Conservation (phyloP, 2,888 invertebrate genomes). For the Plebejus argus region DNA sequence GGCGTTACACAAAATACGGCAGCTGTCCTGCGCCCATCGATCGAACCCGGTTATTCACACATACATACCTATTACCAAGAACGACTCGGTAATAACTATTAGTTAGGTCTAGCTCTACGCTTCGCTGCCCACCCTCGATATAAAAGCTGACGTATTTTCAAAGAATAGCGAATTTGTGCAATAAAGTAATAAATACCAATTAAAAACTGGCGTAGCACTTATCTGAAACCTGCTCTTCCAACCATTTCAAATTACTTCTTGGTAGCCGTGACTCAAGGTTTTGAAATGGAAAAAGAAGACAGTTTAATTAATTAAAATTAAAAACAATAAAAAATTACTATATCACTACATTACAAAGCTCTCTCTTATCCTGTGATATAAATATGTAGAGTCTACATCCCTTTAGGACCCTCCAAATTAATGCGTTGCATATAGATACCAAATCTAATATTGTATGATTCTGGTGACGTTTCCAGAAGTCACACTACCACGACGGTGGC, state of each 20-base stretch:
- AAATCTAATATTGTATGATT: background rate
- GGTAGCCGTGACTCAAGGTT: background rate
- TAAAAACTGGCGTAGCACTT: background rate
- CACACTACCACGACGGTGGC: slow-evolving; percentile 50
- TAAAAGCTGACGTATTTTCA: slow-evolving; percentile 20
- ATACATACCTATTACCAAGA: background rate
- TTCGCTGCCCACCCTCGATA: slow-evolving; percentile 25
- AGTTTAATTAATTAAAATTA: too few relatives aligned
- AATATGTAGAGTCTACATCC: too few relatives aligned
- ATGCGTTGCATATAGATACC: too few relatives aligned
- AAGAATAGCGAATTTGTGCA: slow-evolving; percentile 19
- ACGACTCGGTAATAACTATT: background rate
- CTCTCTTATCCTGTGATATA: too few relatives aligned
- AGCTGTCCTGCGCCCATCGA: background rate
- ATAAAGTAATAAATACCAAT: slow-evolving; percentile 28
- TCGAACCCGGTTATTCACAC: background rate
- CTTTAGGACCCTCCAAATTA: too few relatives aligned
- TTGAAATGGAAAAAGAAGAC: too few relatives aligned
- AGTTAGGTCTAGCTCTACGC: slow-evolving; percentile 1
- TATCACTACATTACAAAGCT: too few relatives aligned
- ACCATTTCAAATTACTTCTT: slow-evolving; percentile 10
- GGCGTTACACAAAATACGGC: background rate
- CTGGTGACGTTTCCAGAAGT: slow-evolving; percentile 42
- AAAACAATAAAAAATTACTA: too few relatives aligned
- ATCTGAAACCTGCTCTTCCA: slow-evolving; percentile 5